Conservation (phyloP, 2,888 invertebrate species). For the Diplazon laetatorius region DNA sequence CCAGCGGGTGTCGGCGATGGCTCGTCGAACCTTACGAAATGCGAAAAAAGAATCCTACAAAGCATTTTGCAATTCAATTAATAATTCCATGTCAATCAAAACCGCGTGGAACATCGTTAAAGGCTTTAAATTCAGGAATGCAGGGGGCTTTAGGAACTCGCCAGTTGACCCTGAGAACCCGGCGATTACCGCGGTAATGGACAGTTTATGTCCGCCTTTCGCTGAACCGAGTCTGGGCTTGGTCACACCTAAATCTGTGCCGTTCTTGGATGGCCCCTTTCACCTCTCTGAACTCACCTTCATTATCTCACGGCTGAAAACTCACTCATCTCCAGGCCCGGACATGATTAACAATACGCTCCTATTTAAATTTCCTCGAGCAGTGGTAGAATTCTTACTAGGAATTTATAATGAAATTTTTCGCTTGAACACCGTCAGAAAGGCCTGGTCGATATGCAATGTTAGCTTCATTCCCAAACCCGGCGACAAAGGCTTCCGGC, state of each 20-base stretch:
- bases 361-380: not conserved
- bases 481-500: conserved; percentile 27
- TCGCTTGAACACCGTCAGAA: not conserved
- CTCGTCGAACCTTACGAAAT: not conserved
- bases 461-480: conserved; percentile 22
- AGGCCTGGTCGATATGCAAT: conserved; percentile 1
- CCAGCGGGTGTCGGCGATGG: not conserved
- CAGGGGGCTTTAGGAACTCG: not conserved
- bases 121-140: not conserved
- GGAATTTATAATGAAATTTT: not conserved
- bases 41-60: not conserved
- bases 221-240: not conserved
- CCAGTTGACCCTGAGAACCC: not conserved
- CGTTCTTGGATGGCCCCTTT: not conserved
- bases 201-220: not conserved
- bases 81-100: not conserved
- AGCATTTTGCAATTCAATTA: not conserved
- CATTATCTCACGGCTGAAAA: not conserved
- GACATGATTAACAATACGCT: conserved; percentile 27
- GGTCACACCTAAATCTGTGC: not conserved
- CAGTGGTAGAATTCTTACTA: not conserved
- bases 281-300: not conserved
- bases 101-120: not conserved
- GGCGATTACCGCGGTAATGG: not conserved
- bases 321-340: not conserved